phyloP scores from a whole-genome alignment of 2,113 vertebrate genomes.

The Esox niger region DNA sequence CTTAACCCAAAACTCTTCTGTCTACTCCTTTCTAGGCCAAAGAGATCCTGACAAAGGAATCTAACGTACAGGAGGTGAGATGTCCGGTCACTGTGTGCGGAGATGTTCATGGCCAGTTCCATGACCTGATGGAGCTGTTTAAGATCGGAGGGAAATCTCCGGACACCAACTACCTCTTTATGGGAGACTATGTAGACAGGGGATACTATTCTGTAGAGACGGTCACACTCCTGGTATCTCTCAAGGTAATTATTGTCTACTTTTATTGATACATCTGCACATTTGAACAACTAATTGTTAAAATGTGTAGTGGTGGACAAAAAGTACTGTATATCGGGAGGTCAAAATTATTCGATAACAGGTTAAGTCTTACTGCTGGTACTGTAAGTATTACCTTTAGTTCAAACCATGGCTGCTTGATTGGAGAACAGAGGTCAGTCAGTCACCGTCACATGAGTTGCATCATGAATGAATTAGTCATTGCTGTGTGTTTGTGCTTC shows the following conservation, averaged over 20 bases:
- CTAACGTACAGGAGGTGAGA: constrained; percentile 95
- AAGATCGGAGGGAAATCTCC: constrained; percentile 90
- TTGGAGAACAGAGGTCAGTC: background rate
- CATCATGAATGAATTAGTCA: background rate
- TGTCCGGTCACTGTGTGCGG: constrained; percentile 93
- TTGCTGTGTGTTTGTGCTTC: constrained; percentile 1
- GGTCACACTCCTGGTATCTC: constrained; percentile 92
- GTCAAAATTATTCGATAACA: background rate
- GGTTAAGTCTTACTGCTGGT: background rate
- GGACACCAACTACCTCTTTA: constrained; percentile 98
- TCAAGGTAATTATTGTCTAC: constrained; percentile 84
- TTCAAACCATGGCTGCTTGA: background rate
- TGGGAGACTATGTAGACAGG: constrained; percentile 77
- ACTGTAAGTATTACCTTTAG: background rate
- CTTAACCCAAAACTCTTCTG: no score
- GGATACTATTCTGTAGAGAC: constrained; percentile 93
- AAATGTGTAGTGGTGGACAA: no score
- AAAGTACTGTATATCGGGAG: background rate
- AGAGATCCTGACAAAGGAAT: constrained; percentile 97
- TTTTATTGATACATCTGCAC: no score
- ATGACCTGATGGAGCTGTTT: constrained; percentile 78
- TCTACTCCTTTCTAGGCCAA: constrained; percentile 80
- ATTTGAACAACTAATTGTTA: no score
- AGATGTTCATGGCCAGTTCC: constrained; percentile 76
- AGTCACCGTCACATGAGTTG: background rate